Percentiles rank a stretch among this genome's conserved stretches.
phyloP scores from a whole-genome alignment of 1,140 invertebrate species.

The Tetramorium parvispinum region DNA sequence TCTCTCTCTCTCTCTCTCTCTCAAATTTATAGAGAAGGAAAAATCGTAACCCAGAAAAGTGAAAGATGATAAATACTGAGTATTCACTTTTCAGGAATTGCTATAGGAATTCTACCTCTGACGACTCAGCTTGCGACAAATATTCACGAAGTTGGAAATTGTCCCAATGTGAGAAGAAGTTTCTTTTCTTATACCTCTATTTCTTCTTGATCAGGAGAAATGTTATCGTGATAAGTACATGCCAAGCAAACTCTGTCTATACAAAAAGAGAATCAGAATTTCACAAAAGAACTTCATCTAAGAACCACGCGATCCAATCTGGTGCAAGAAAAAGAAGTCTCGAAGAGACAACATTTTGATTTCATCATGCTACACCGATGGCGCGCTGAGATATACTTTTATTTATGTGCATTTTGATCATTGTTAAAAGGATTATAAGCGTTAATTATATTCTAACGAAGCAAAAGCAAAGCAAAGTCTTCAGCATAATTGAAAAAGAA shows the following conservation, averaged over 20 bases:
- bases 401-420: neutral
- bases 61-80: constrained; percentile 23
- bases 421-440: neutral
- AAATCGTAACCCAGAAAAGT: neutral
- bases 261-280: constrained; percentile 31
- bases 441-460: neutral
- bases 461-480: no score
- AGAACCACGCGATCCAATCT: constrained; percentile 42
- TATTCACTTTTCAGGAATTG: constrained; percentile 15
- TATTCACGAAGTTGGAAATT: constrained; percentile 63
- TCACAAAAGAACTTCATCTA: constrained; percentile 49
- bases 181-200: constrained; percentile 25
- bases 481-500: neutral
- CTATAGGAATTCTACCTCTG: constrained; percentile 16
- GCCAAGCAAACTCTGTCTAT: constrained; percentile 29
- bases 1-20: neutral
- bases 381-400: neutral
- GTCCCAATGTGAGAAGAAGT: constrained; percentile 39
- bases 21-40: neutral
- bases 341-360: constrained; percentile 12
- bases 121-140: constrained; percentile 57
- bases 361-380: constrained; percentile 20
- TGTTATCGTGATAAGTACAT: constrained; percentile 33
- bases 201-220: constrained; percentile 43
- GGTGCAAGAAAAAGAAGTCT: neutral